Evolutionary conservation across 2,113 vertebrate genomes (phyloP).

Genomic region (Pangasianodon hypophthalmus): DNA sequence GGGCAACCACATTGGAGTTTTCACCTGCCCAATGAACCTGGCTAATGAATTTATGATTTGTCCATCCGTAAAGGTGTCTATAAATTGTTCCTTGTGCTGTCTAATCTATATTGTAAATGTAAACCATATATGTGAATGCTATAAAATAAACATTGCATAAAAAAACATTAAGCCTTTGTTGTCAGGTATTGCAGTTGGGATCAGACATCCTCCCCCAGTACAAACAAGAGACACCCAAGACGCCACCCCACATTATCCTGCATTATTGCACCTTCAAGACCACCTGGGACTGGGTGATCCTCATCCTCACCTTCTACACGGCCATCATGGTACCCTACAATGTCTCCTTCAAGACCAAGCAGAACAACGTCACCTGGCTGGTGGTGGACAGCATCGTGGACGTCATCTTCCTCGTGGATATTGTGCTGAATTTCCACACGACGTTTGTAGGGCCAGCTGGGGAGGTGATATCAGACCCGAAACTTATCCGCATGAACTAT

Average conservation of each 20-base stretch:
- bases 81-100: background rate
- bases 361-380: conserved; percentile 97
- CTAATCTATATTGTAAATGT: background rate
- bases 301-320: conserved; percentile 97
- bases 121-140: background rate
- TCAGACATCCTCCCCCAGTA: conserved; percentile 97
- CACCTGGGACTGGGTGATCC: conserved; percentile 98
- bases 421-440: conserved; percentile 97
- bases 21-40: background rate
- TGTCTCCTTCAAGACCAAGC: conserved; percentile 96
- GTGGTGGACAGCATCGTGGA: conserved; percentile 97
- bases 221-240: conserved; percentile 97
- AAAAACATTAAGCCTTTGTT: background rate
- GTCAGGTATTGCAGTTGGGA: conserved; percentile 91
- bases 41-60: background rate
- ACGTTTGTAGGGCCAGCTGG: conserved; percentile 95
- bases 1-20: background rate
- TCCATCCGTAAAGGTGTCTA: background rate
- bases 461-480: conserved; percentile 96
- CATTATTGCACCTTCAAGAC: conserved; percentile 98
- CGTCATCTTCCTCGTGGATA: conserved; percentile 96
- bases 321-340: conserved; percentile 98
- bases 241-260: conserved; percentile 94
- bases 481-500: conserved; percentile 97
- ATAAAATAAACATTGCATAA: too few relatives aligned